These are phyloP conservation scores for Pseudococcus viburni DNA, from an alignment of 2,888 invertebrate species.

Conservation along the genomic window DNA sequence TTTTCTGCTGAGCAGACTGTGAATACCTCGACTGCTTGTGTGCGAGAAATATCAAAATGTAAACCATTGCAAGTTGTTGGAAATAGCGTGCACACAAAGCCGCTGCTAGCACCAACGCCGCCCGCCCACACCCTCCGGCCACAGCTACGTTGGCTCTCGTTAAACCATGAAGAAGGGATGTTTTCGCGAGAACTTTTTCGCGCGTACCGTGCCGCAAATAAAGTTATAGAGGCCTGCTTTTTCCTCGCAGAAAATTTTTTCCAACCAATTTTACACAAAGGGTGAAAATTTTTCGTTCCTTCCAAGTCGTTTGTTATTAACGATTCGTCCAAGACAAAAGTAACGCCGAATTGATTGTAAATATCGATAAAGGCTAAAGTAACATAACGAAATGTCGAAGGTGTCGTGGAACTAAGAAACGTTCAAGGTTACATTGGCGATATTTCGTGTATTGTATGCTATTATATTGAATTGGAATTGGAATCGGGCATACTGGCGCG, in stretches of 20 bases:
- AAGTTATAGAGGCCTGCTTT: neutral
- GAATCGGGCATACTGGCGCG: too few species aligned
- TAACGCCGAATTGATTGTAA: neutral
- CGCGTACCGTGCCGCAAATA: neutral
- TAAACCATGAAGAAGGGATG: slow-evolving; percentile 7
- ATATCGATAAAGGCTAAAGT: neutral
- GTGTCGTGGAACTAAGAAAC: neutral
- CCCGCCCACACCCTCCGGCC: neutral
- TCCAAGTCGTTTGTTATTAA: neutral
- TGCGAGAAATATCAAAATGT: slow-evolving; percentile 28
- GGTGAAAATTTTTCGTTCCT: neutral
- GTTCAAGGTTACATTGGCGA: neutral
- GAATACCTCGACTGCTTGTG: slow-evolving; percentile 37
- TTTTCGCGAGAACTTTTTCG: slow-evolving; percentile 2
- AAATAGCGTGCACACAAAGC: slow-evolving; percentile 39
- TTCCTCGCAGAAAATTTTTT: neutral
- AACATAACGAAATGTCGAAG: neutral
- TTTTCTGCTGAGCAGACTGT: slow-evolving; percentile 28
- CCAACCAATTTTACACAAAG: neutral
- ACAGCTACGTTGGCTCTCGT: neutral
- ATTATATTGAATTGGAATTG: neutral
- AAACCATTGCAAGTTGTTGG: slow-evolving; percentile 46
- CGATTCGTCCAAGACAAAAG: neutral
- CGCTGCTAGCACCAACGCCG: neutral
- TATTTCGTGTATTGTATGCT: slow-evolving; percentile 1